These are phyloP conservation scores for Megalops atlanticus DNA, from an alignment of 2,113 vertebrate genomes.

Conservation along the genomic window DNA sequence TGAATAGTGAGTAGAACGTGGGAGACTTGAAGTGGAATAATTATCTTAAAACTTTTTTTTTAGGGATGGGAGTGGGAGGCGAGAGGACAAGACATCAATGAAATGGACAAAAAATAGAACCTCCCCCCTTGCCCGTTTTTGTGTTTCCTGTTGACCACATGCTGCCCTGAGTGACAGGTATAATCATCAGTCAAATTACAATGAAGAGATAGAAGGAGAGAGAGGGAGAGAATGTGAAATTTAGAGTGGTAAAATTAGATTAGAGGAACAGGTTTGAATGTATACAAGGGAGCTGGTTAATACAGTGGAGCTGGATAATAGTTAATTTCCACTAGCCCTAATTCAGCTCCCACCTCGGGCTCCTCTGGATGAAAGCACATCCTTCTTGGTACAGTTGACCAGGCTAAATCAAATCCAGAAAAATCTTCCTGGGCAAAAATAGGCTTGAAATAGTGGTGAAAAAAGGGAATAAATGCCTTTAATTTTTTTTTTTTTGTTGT, in stretches of 20 bases:
- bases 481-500: not conserved
- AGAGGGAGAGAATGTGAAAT: constrained; percentile 35
- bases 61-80: not conserved
- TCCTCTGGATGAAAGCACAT: not conserved
- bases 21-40: constrained; percentile 21
- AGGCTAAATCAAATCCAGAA: not conserved
- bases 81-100: constrained; percentile 30
- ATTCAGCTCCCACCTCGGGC: not conserved
- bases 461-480: not conserved
- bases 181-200: constrained; percentile 81
- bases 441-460: not conserved
- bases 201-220: constrained; percentile 45
- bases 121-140: constrained; percentile 47
- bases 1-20: constrained; percentile 49
- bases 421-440: not conserved
- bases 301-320: no score
- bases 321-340: not conserved
- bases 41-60: constrained; percentile 18
- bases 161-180: constrained; percentile 77
- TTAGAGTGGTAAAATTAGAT: constrained; percentile 23
- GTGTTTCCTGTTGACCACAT: constrained; percentile 73
- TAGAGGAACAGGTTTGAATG: constrained; percentile 14
- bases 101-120: constrained; percentile 26
- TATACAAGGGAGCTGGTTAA: not conserved
- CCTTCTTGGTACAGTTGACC: not conserved